Base-by-base conservation (phyloP, 2,113 vertebrate species). In the Dendrocopos noguchii region DNA sequence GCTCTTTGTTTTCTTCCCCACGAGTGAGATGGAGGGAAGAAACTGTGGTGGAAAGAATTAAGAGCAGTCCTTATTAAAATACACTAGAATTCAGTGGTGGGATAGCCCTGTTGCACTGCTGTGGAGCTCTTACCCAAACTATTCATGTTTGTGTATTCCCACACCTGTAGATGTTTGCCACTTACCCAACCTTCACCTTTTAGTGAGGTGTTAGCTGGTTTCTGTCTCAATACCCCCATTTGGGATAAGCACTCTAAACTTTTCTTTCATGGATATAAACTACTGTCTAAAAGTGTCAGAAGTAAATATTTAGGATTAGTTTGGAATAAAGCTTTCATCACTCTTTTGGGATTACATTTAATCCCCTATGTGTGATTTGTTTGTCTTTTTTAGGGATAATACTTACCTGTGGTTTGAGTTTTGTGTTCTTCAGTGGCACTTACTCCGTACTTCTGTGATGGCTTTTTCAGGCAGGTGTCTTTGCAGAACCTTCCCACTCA, bases 71-170 rank as follows among this genome's bases (percentile, higher is more conserved):
- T n/a, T 27, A 21, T 29, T 91, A 88, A 67, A 68, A 63, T 50
- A 55, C 59, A 7, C 28, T 68, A 7, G 47, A 59, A 61, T 82
- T 93, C 72, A 73, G 52, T 60, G 29, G 19, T 6, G 18, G 56
- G 34, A 25, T 29, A 18, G 17, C 29, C 19, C 1, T 0, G 47
- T 70, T 79, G 71, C 18, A 61, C 25, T 47, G 10, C 36, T 75
- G 9, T 68, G 10, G 16, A 36, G 31, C 29, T 15, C 0, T 0
- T 33, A 12, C 9, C 10, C 4, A 3, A 33, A 52, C 44, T 39
- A 29, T 50, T 68, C 61, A 44, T 1, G 3, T 22, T 9, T 11
- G 4, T 27, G 19, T 5, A n/a, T 36, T 44, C 16, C 53, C 22
- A 50, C 27, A 28, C 5, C 25, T 76, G 5, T n/a, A 50, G 20